phyloP scores from a whole-genome alignment of 2,888 invertebrate species.

The Lithophane semibrunnea region DNA sequence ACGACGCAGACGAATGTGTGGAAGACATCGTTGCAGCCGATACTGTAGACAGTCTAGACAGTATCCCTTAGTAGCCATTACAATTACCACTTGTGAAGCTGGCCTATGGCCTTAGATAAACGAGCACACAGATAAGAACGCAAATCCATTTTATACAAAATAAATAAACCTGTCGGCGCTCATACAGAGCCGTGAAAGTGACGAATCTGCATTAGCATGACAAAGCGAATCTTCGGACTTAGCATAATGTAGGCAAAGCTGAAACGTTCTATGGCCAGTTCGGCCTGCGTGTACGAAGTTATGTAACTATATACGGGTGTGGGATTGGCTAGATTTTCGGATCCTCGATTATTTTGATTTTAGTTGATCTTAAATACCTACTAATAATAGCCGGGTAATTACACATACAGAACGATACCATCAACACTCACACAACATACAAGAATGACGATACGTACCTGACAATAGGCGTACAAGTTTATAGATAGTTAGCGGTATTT shows the following conservation, averaged over 20 bases:
- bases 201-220: slow-evolving; percentile 57
- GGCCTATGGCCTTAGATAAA: slow-evolving; percentile 17
- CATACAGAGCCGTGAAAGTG: slow-evolving; percentile 37
- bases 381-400: too few species aligned
- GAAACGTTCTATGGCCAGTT: slow-evolving; percentile 6
- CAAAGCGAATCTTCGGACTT: slow-evolving; percentile 50
- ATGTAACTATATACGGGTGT: slow-evolving; percentile 11
- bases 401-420: neutral
- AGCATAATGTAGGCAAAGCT: slow-evolving; percentile 52
- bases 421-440: neutral
- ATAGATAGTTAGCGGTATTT: too few species aligned
- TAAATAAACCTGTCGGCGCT: slow-evolving; percentile 53
- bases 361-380: neutral
- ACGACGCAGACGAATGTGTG: neutral
- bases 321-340: neutral
- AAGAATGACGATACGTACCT: neutral
- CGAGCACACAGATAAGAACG: slow-evolving; percentile 15
- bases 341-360: neutral
- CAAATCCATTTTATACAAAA: slow-evolving; percentile 56
- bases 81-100: neutral
- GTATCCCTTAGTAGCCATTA: neutral
- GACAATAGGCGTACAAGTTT: neutral
- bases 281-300: neutral
- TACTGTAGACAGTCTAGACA: neutral
- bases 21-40: neutral